phyloP scores from a whole-genome alignment of 2,888 invertebrate genomes.

The Saturnia pavonia region DNA sequence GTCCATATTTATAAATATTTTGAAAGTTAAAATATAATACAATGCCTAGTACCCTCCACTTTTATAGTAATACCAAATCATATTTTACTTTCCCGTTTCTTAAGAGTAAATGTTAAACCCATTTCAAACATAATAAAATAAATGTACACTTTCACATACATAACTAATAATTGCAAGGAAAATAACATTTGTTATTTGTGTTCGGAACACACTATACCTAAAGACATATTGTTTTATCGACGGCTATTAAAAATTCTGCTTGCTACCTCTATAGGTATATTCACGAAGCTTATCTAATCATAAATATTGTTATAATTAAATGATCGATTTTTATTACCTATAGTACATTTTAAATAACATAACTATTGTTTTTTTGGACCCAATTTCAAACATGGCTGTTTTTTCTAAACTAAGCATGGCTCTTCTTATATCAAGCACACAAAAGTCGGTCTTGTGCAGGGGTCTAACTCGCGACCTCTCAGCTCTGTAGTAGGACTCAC shows the following conservation, averaged over 20 bases:
- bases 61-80: too few relatives aligned
- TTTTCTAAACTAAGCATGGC: too few relatives aligned
- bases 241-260: neutral
- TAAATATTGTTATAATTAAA: neutral
- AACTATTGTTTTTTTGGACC: too few relatives aligned
- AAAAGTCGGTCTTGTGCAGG: too few relatives aligned
- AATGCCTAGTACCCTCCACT: too few relatives aligned
- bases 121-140: neutral
- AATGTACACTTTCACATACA: neutral
- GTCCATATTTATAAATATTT: too few relatives aligned
- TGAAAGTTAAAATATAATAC: too few relatives aligned
- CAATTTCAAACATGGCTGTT: too few relatives aligned
- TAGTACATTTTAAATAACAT: neutral
- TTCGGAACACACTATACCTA: neutral
- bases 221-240: neutral
- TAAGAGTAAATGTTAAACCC: neutral
- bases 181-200: neutral
- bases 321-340: neutral
- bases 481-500: too few relatives aligned
- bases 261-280: neutral
- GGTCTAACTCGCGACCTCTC: too few relatives aligned
- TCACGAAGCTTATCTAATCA: neutral
- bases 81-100: neutral
- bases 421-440: too few relatives aligned
- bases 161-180: neutral